Base-by-base conservation (phyloP, 2,797 vertebrate species). In the Cynopterus sphinx region DNA sequence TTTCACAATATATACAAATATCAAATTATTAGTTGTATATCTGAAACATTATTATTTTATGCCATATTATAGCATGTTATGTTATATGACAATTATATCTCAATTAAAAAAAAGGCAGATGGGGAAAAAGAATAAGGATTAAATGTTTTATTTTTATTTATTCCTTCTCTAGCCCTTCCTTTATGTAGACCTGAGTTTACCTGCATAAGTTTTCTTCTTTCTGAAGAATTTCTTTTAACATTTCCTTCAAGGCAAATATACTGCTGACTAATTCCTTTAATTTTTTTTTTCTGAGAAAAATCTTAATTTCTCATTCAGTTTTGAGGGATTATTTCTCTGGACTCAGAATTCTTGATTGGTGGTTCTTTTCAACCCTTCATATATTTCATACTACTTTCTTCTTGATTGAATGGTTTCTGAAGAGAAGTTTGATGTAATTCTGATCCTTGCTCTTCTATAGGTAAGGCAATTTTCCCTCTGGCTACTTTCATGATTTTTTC, bases 271-370 rank as follows among this genome's bases (percentile, higher is more conserved):
- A 61, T 86, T 59, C n/a, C 31, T 39, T 77, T 55, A 86, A n/a
- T 75, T 75, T 88, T 92, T 91, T 63, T 78, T 87, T 36, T 59
- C n/a, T 87, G 74, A 87, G 41, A 49, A 79, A 51, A 87, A 61
- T 39, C 10, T 67, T 74, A 57, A 59, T 43, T 84, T 85, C 36
- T 77, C n/a, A 70, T 87, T 87, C 61, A 39, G 26, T 70, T 51
- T 79, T 87, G 24, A 78, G 85, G 33, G 41, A 51, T 61, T 51
- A 39, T 93, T 78, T 49, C 21, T 59, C 51, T 77, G 11, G n/a
- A 86, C 36, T 51, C 61, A 55, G 74, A 77, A 39, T 86, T 86
- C 51, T 85, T 31, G 13, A 71, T 61, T 87, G 33, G 33, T 92
- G 4, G 10, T 79, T 87, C 43, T 68, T 87, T 79, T 79, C 33